Evolutionary conservation across 2,888 invertebrate genomes (phyloP), one percentile per base, ranked within the genome.

Genomic region (Drosophila subsilvestris): DNA sequence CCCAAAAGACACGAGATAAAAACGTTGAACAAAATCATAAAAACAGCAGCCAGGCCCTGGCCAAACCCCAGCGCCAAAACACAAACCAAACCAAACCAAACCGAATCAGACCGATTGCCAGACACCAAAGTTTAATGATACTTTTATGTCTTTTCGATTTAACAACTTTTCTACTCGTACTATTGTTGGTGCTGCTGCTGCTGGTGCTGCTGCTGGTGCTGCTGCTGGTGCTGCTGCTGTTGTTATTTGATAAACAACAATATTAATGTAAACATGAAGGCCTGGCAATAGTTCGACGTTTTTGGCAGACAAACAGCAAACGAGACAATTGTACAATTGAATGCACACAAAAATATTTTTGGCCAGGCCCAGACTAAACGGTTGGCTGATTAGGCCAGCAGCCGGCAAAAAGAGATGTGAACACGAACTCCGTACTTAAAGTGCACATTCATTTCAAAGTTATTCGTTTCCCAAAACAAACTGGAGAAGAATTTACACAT

Each of bases 51-150:
- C 47, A 48, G 68, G 54, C 54, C 54, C 47, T 25, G 8, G 68
- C 48, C 68, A 54, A 65, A 32, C 54, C 54, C 68, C 2, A 20
- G 3, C 20, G 32, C 32, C 32, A 37, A 37, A 20, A 54, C 50
- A 50, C 29, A 62, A 49, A n/a, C n/a, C n/a, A n/a, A n/a, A n/a
- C n/a, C n/a, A n/a, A 66, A 22, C 45, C 50, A 49, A 53, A 63
- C 44, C 29, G 75, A 75, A 55, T 47, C 60, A 57, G 61, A 54
- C 47, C 65, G 60, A 71, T 68, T 56, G 63, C 53, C 71, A 74
- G 67, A 83, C 74, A 80, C 60, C 48, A 84, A 74, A 62, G 78
- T 63, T 86, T 76, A 79, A 84, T 69, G 72, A 63, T 76, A 74
- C 58, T 69, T 78, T 76, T 76, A 72, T 86, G 74, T 53, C 50